A percentile compares a stretch with the other conserved stretches of the same genome.
phyloP scores from a whole-genome alignment of 2,113 vertebrate species.

The Steatornis caripensis region DNA sequence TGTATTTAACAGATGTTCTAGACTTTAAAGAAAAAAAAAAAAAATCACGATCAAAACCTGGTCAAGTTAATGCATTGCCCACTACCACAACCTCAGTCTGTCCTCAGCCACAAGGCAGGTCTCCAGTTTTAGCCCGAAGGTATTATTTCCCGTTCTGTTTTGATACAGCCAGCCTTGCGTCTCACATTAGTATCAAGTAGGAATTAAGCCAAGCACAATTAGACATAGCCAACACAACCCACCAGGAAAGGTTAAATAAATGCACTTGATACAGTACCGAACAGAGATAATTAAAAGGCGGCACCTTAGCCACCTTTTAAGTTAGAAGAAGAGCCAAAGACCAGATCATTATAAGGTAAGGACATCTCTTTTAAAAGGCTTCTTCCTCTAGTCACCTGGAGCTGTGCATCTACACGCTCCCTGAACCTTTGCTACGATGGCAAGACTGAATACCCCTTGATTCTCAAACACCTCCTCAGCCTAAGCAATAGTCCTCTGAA shows the following conservation, averaged over 20 bases:
- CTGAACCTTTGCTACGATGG: not conserved
- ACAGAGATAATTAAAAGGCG: not conserved
- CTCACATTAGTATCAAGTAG: not conserved
- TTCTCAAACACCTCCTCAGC: not conserved
- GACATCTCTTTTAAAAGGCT: not conserved
- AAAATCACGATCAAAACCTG: not conserved
- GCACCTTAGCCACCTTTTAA: not conserved
- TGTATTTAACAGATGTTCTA: not conserved
- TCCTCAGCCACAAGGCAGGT: not conserved
- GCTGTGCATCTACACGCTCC: not conserved
- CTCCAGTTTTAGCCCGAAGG: not conserved
- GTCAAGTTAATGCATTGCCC: not conserved
- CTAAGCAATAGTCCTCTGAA: not conserved
- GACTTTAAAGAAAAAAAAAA: not conserved
- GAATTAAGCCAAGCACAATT: not conserved
- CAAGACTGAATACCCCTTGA: not conserved
- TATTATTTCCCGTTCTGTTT: not conserved
- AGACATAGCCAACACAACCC: not conserved
- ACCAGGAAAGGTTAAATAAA: not conserved
- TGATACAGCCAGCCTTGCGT: not conserved
- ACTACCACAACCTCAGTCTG: not conserved
- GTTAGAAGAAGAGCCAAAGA: not conserved
- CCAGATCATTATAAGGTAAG: accelerated
- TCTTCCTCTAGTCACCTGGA: not conserved
- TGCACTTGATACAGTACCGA: not conserved